A percentile compares a stretch with the other conserved stretches of the same genome.
Evolutionary conservation across 2,888 invertebrate genomes (phyloP).

Genomic region (Noctua janthina): DNA sequence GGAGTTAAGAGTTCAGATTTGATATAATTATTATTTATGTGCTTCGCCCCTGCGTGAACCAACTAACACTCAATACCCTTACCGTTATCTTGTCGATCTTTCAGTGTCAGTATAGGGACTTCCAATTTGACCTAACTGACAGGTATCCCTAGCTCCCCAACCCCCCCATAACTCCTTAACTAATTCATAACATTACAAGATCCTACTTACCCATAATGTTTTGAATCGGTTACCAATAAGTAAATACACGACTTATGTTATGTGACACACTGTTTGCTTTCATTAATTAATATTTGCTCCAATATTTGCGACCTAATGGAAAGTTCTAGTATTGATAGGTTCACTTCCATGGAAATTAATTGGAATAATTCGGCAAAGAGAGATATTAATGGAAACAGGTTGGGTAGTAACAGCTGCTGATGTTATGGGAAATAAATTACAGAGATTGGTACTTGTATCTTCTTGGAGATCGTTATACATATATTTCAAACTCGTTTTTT

Average conservation of each 20-base stretch:
- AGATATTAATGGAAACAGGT: slow-evolving; percentile 34
- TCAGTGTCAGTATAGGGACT: background rate
- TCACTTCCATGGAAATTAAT: slow-evolving; percentile 48
- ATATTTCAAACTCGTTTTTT: background rate
- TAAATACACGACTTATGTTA: slow-evolving; percentile 21
- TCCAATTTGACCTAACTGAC: background rate
- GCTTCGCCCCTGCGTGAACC: background rate
- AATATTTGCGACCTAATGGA: slow-evolving; percentile 38
- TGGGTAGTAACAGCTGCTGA: slow-evolving; percentile 26
- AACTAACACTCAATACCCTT: background rate
- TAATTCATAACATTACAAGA: background rate
- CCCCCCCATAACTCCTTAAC: background rate
- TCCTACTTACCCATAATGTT: background rate
- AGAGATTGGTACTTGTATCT: slow-evolving; percentile 2
- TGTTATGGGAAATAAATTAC: slow-evolving; percentile 25
- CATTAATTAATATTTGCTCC: slow-evolving; percentile 45
- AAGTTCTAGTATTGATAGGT: slow-evolving; percentile 31
- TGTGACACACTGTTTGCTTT: slow-evolving; percentile 41
- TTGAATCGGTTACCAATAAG: slow-evolving; percentile 15
- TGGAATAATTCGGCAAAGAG: slow-evolving; percentile 51
- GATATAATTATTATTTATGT: background rate
- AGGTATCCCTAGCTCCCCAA: background rate
- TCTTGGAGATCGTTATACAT: background rate
- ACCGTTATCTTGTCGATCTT: background rate
- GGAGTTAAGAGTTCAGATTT: background rate